These are phyloP conservation scores for Coelogynopora nodosa DNA, from an alignment of 2,888 invertebrate species.

Conservation along the genomic window DNA sequence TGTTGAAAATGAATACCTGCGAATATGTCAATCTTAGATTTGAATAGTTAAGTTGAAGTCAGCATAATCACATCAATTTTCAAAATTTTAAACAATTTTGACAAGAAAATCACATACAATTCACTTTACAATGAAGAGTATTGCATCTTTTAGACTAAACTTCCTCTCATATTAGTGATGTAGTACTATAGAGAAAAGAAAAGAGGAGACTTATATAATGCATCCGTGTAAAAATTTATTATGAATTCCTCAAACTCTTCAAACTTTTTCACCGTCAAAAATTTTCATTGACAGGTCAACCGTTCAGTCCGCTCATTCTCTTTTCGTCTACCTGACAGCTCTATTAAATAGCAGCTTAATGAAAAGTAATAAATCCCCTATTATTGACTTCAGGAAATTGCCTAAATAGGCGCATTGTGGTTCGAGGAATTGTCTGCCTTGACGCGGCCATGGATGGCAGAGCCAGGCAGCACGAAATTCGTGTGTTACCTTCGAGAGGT, in stretches of 20 bases:
- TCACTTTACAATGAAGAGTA: not conserved
- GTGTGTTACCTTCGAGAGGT: not conserved
- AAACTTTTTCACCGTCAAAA: slow-evolving; percentile 31
- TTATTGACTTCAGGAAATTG: slow-evolving; percentile 31
- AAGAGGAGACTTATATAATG: not conserved
- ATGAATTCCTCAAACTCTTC: slow-evolving; percentile 18
- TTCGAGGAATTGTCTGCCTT: not conserved
- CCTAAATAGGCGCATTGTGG: slow-evolving; percentile 10
- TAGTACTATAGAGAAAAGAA: not conserved
- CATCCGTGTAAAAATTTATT: slow-evolving; percentile 23
- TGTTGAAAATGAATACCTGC: no score
- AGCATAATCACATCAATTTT: not conserved
- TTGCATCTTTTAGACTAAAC: not conserved
- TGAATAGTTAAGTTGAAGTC: not conserved
- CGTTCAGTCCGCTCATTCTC: not conserved
- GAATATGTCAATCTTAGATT: not conserved
- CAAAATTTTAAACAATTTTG: not conserved
- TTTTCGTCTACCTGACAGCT: slow-evolving; percentile 17
- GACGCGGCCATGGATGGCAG: not conserved
- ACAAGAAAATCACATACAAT: not conserved
- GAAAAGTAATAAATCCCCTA: slow-evolving; percentile 28
- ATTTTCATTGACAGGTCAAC: slow-evolving; percentile 24
- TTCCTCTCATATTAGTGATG: not conserved
- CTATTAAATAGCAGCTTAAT: slow-evolving; percentile 13
- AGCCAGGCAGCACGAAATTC: not conserved